Base-by-base conservation (phyloP, 2,888 invertebrate species). In the Adela reaumurella region DNA sequence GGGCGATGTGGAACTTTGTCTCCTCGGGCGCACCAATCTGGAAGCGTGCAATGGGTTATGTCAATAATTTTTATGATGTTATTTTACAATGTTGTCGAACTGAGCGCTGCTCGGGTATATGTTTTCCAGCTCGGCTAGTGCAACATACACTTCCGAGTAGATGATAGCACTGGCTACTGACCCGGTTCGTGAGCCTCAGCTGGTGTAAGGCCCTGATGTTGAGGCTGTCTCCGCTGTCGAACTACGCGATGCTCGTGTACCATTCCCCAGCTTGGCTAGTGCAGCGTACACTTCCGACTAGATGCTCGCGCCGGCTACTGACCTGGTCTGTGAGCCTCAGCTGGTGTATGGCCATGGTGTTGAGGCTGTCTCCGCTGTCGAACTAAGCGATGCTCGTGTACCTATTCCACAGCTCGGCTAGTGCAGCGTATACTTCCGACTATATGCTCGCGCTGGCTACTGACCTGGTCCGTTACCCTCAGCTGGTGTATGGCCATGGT, bases 21-120 rank as follows among this genome's bases (percentile, higher is more conserved):
- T 93, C 92, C 59, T 91, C 90, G 1, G 90, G 87, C 1, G 84
- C 80, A 0, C 89, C 90, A 52, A 89, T 78, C 90, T 92, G 66
- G n/a, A 67, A 61, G 57, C 24, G 24, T 24, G 24, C 24, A n/a
- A n/a, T n/a, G n/a, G n/a, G n/a, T n/a, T n/a, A n/a, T n/a, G n/a
- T n/a, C n/a, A n/a, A n/a, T n/a, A n/a, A n/a, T n/a, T n/a, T n/a
- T n/a, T n/a, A n/a, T n/a, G n/a, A n/a, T n/a, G n/a, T n/a, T n/a
- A n/a, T n/a, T n/a, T n/a, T n/a, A n/a, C n/a, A n/a, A n/a, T n/a
- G n/a, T n/a, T n/a, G n/a, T n/a, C n/a, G n/a, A n/a, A n/a, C n/a
- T n/a, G n/a, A n/a, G n/a, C n/a, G n/a, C n/a, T n/a, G n/a, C n/a
- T n/a, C n/a, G n/a, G n/a, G n/a, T n/a, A n/a, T n/a, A 74, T n/a